Evolutionary conservation across 92 coral and sea anemone species (phyloP), one percentile per base, ranked within the genome.

Genomic region (Montipora capitata): DNA sequence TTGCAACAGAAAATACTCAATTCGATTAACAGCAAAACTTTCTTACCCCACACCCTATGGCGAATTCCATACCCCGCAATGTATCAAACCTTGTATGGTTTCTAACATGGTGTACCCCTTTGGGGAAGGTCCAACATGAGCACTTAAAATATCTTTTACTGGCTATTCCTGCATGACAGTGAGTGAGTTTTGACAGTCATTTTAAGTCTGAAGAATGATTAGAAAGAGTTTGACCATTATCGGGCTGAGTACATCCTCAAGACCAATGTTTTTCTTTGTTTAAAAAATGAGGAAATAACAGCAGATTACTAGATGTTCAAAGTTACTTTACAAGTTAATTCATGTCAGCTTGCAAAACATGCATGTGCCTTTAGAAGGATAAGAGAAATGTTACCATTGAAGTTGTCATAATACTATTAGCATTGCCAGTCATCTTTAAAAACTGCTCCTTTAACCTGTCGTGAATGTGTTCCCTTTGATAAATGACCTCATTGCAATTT

Each of bases 401-500:
- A 65, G 70, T 43, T 10, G 40, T 65, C 42, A 35, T 65, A 61
- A 65, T 27, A 65, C 70, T 20, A 68, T 38, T 17, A 80, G 44
- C 27, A 80, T 58, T 64, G 73, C 73, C 40, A 44, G 61, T 68
- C 85, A 72, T 66, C 85, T 80, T 48, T 41, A 42, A 8, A 45
- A 67, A 38, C 73, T 63, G 12, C 58, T 49, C 76, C 52, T 67
- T 69, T 52, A 67, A 68, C 89, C 85, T 66, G 85, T 78, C 81
- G 86, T 87, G 51, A 87, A 87, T 80, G 91, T 65, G 64, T 80
- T 80, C 40, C 91, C 90, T 65, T 56, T 67, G 35, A 91, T 87
- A 40, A 82, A 91, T 45, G 89, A 77, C 9, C 69, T 51, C 92
- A 91, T 82, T 48, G 89, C 85, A 41, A 56, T 56, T 71, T 87